Base-by-base conservation (phyloP, 2,797 vertebrate species). In the Pipistrellus pipistrellus region DNA sequence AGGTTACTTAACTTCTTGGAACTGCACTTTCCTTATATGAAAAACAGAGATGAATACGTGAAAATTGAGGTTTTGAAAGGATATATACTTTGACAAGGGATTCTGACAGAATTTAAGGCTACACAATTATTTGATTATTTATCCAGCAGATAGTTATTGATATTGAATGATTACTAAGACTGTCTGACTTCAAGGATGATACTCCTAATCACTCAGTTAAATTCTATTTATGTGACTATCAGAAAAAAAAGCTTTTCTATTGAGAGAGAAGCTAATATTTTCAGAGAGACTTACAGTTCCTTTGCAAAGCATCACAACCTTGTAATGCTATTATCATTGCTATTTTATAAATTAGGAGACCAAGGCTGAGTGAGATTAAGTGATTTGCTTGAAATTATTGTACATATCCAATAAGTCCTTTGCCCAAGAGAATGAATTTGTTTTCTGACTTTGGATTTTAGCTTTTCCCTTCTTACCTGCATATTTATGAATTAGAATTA, bases 311-410 rank as follows among this genome's bases (percentile, higher is more conserved):
- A 46, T 44, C 55, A 59, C 32, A 66, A 13, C 46, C 17, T 84
- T n/a, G 11, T 10, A 73, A 35, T 59, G 17, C 75, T 78, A 38
- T 91, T 85, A 68, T 75, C 48, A 85, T 75, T 69, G 51, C 38
- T 69, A 12, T 86, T 88, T 85, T 93, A 72, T 51, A 88, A 85
- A 62, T 85, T 82, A 80, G 64, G 55, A 88, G 82, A 35, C 25
- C 44, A 83, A 86, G 11, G 8, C 38, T 62, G n/a, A 81, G n/a
- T 80, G 8, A 90, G 38, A 75, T 64, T 62, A 78, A 73, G 6
- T 53, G 23, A 93, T 73, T 66, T 85, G 12, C 12, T 69, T 21
- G 23, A 53, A 85, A 87, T 77, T 38, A n/a, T n/a, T n/a, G n/a
- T n/a, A 46, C 4, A 48, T 18, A 93, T 57, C n/a, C 23, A 64